Percentiles rank a stretch among this genome's conserved stretches.
These are phyloP conservation scores for Nesogale talazaci DNA, from an alignment of 2,113 vertebrate species.

Conservation along the genomic window DNA sequence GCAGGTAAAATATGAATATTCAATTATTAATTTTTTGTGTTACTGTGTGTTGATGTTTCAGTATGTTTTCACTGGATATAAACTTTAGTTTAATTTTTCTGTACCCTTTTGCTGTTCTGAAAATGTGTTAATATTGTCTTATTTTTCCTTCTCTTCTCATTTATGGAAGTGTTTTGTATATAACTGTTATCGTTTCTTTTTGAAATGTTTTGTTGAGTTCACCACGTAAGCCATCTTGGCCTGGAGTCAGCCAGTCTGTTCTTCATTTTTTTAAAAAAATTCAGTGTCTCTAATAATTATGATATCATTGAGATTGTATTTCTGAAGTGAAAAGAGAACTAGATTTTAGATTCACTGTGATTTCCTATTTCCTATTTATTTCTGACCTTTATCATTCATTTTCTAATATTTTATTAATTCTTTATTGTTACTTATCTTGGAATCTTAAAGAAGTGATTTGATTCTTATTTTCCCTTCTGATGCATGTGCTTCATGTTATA, in stretches of 20 bases:
- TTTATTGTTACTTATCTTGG: neutral
- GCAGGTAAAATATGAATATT: neutral
- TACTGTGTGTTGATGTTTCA: neutral
- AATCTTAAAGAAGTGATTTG: neutral
- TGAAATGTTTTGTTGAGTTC: neutral
- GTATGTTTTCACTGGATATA: neutral
- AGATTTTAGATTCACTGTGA: neutral
- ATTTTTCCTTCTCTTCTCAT: neutral
- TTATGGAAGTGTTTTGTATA: neutral
- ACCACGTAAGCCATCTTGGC: neutral
- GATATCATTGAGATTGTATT: neutral
- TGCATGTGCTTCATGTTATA: neutral
- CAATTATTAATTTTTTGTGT: neutral
- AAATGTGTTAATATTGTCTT: neutral
- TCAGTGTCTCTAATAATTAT: neutral
- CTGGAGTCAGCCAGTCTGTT: neutral
- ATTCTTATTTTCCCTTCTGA: neutral
- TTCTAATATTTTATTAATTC: neutral
- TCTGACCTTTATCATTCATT: neutral
- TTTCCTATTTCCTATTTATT: neutral
- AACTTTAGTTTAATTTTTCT: neutral
- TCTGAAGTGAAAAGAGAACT: neutral
- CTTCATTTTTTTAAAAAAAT: neutral
- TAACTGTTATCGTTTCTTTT: neutral
- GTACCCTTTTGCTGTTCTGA: neutral